phyloP scores from a whole-genome alignment of 2,797 vertebrate genomes.

The Trichosurus vulpecula region DNA sequence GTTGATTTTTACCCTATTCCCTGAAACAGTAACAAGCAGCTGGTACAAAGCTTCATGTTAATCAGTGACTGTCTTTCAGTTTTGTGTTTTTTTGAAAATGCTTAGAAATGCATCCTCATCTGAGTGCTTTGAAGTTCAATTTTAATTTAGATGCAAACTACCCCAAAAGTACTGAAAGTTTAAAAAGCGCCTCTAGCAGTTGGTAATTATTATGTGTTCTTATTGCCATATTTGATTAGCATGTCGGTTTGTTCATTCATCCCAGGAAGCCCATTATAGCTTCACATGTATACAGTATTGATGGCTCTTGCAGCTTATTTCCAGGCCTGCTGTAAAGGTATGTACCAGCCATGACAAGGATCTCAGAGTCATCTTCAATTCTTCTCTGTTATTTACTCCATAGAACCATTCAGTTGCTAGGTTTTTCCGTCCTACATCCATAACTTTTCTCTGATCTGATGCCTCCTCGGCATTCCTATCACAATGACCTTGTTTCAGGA shows the following conservation, averaged over 20 bases:
- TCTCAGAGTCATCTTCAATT: neutral
- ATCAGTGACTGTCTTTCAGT: conserved; percentile 76
- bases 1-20: conserved; percentile 56
- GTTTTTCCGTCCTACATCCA: neutral
- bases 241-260: conserved; percentile 56
- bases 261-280: conserved; percentile 8
- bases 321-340: neutral
- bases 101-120: conserved; percentile 78
- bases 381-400: neutral
- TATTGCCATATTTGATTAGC: conserved; percentile 75
- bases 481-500: neutral
- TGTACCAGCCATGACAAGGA: neutral
- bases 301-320: conserved; percentile 8
- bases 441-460: neutral
- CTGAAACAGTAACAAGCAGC: conserved; percentile 68
- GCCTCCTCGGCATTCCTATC: neutral
- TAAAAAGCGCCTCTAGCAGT: conserved; percentile 73
- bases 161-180: conserved; percentile 72
- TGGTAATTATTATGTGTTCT: conserved; percentile 75
- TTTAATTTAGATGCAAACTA: conserved; percentile 84
- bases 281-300: neutral
- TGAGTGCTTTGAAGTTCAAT: conserved; percentile 81
- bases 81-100: conserved; percentile 64
- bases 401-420: neutral
- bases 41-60: conserved; percentile 65